Percentiles rank a stretch among this genome's conserved stretches.
These are phyloP conservation scores for Calliphora vomitoria DNA, from an alignment of 2,888 invertebrate genomes.

Conservation along the genomic window DNA sequence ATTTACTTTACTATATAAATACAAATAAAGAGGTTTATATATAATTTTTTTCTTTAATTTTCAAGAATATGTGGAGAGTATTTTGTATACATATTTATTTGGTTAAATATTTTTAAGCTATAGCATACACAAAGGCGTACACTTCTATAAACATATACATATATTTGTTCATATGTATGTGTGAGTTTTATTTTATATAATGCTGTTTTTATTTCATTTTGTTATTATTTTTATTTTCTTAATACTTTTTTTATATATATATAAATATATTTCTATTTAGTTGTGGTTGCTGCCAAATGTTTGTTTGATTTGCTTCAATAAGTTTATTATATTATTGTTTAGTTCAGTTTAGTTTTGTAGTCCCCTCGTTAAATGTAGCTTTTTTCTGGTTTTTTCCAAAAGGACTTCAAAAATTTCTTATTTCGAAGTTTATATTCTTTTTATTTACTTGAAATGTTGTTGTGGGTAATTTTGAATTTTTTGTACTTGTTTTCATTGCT, in stretches of 20 bases:
- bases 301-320: conserved; percentile 76
- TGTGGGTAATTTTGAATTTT: conserved; percentile 28
- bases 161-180: background rate
- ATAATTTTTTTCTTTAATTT: conserved; percentile 7
- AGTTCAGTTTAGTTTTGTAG: conserved; percentile 39
- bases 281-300: conserved; percentile 72
- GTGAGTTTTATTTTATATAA: conserved; percentile 1
- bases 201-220: conserved; percentile 27
- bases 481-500: conserved; percentile 1
- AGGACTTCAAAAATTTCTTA: background rate
- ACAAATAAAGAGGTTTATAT: conserved; percentile 31
- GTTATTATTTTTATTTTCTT: conserved; percentile 30
- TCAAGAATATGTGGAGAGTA: conserved; percentile 12
- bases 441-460: conserved; percentile 29
- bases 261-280: background rate
- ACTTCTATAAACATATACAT: too few relatives aligned
- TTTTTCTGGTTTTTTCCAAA: background rate
- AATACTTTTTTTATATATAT: background rate
- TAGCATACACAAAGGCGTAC: conserved; percentile 41
- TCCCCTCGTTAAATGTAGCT: background rate
- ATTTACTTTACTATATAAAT: conserved; percentile 29
- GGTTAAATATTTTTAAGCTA: conserved; percentile 25
- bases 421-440: conserved; percentile 17
- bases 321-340: conserved; percentile 71
- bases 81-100: background rate